These are phyloP conservation scores for Momotus momota DNA, from an alignment of 2,797 vertebrate species.

Conservation along the genomic window DNA sequence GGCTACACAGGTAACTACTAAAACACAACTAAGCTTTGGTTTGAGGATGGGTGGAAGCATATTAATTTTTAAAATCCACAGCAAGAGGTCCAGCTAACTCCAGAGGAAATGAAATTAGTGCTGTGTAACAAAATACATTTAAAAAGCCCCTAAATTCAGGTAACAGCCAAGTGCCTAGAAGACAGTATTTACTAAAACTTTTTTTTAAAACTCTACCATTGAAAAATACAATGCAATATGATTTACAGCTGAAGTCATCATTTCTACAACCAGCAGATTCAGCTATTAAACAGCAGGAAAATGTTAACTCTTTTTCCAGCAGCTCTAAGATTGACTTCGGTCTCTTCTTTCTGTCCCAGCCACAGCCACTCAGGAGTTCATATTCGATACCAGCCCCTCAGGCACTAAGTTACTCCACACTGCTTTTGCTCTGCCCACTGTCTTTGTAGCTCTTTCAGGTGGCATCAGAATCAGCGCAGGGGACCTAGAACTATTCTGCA, in stretches of 20 bases:
- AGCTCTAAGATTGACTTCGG: not conserved
- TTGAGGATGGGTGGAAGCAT: not conserved
- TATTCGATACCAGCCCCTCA: too few relatives aligned
- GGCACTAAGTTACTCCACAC: not conserved
- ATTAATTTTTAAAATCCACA: not conserved
- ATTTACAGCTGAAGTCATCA: not conserved
- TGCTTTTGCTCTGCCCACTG: not conserved
- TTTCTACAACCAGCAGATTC: not conserved
- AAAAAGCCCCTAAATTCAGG: fast-evolving
- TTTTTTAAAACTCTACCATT: not conserved
- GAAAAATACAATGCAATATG: not conserved
- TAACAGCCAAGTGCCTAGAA: not conserved
- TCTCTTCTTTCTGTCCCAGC: not conserved
- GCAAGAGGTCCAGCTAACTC: not conserved
- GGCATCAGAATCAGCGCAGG: not conserved
- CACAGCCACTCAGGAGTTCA: not conserved
- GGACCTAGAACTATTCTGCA: not conserved
- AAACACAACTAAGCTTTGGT: not conserved
- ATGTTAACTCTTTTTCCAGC: not conserved
- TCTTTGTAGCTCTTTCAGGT: not conserved
- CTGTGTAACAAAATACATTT: not conserved
- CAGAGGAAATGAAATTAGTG: not conserved
- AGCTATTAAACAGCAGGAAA: not conserved
- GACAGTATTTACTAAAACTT: not conserved
- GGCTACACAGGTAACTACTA: not conserved